A percentile compares a stretch with the other conserved stretches of the same genome.
phyloP scores from a whole-genome alignment of 92 coral and sea anemone genomes.

The Porites divaricata region DNA sequence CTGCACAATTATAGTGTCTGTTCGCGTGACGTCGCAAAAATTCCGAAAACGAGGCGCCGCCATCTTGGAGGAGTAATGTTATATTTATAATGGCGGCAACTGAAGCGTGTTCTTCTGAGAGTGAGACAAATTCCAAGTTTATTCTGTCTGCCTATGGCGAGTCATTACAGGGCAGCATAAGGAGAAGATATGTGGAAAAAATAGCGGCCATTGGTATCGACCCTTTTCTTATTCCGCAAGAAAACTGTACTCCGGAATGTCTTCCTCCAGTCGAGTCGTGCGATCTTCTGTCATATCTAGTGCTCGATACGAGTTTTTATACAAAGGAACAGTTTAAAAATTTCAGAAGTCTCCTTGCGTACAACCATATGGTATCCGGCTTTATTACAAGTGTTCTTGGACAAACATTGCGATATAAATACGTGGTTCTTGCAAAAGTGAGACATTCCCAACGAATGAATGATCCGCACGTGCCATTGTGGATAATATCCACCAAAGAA shows the following conservation, averaged over 20 bases:
- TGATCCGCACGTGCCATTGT: no score
- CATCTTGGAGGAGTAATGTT: no score
- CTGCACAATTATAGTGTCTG: no score
- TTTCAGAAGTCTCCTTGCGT: not conserved
- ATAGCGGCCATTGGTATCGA: conserved; percentile 22
- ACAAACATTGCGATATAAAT: no score
- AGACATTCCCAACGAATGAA: no score
- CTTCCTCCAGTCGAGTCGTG: no score
- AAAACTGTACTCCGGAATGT: no score
- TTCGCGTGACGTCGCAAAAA: no score
- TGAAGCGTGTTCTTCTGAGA: conserved; percentile 19
- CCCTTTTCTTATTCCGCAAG: conserved; percentile 15
- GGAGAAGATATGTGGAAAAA: conserved; percentile 13
- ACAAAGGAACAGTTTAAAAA: no score
- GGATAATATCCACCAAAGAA: no score
- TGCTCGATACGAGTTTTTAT: not conserved
- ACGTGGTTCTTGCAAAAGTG: no score
- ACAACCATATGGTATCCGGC: not conserved
- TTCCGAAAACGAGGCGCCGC: no score
- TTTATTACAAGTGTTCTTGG: not conserved
- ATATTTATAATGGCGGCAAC: conserved; percentile 13
- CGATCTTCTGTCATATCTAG: not conserved
- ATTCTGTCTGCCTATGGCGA: not conserved
- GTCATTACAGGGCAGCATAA: not conserved
- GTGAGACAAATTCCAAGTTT: conserved; percentile 17